Evolutionary conservation across 2,888 invertebrate species (phyloP).

Genomic region (Cantharis lateralis): DNA sequence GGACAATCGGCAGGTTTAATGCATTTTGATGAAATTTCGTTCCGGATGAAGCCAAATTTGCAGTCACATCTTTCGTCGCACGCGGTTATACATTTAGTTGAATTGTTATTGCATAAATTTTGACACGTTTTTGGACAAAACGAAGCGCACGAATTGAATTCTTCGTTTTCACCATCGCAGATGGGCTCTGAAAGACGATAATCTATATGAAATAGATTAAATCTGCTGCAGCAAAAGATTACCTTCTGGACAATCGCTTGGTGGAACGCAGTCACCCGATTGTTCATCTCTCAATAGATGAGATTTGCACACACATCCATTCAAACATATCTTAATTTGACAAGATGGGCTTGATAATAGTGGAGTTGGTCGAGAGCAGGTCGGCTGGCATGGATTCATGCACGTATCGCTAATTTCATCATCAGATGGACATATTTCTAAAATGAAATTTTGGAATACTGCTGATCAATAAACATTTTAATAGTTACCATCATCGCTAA

Average conservation of each 20-base stretch:
- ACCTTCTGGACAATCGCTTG: not conserved
- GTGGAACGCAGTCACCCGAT: not conserved
- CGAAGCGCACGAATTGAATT: not conserved
- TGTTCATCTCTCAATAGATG: not conserved
- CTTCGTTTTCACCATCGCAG: not conserved
- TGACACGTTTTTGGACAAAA: not conserved
- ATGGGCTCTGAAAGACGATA: too few species aligned
- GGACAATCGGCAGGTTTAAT: not conserved
- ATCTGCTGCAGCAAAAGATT: not conserved
- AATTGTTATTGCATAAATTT: not conserved
- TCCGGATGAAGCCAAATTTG: not conserved
- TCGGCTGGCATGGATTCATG: not conserved
- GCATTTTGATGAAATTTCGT: not conserved
- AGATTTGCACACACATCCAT: not conserved
- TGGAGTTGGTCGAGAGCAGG: not conserved
- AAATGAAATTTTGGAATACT: not conserved
- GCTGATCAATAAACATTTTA: not conserved
- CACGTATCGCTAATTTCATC: not conserved
- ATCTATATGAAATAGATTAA: too few species aligned
- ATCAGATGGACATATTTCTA: not conserved
- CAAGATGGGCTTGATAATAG: not conserved
- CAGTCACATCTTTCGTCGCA: not conserved
- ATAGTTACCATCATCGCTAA: not conserved
- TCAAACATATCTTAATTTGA: not conserved
- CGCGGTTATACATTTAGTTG: not conserved